These are phyloP conservation scores for Ciconia maguari DNA, from an alignment of 2,113 vertebrate species.

Conservation along the genomic window DNA sequence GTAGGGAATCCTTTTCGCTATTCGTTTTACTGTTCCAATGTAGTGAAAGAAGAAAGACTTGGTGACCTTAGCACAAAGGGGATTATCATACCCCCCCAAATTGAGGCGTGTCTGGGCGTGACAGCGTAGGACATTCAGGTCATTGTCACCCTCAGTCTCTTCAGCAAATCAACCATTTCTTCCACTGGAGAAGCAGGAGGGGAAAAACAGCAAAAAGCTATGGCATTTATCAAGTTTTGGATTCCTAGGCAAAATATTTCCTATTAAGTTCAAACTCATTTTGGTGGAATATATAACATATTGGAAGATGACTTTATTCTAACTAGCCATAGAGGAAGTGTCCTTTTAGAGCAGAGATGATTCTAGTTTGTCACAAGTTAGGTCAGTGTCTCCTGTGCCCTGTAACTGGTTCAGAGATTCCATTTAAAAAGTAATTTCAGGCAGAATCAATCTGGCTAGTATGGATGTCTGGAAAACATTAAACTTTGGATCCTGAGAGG, in stretches of 20 bases:
- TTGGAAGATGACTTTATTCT: background rate
- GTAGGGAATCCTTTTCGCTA: background rate
- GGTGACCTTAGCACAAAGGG: background rate
- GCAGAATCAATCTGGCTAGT: background rate
- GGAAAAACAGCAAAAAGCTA: background rate
- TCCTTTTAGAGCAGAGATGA: background rate
- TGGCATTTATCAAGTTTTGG: background rate
- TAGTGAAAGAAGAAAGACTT: background rate
- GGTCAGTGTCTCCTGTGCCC: background rate
- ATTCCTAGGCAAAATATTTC: background rate
- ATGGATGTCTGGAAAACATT: background rate
- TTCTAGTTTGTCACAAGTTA: background rate
- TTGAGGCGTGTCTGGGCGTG: fast-evolving
- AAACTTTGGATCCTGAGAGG: background rate
- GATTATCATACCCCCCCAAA: background rate
- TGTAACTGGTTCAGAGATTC: background rate
- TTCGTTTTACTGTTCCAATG: background rate
- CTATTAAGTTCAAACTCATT: background rate
- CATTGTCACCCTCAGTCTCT: background rate
- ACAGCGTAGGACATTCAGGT: background rate
- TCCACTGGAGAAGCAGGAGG: background rate
- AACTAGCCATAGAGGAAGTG: background rate
- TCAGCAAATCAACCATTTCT: background rate
- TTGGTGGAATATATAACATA: background rate
- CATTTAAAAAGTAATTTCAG: background rate